phyloP scores from a whole-genome alignment of 2,113 vertebrate species.

The Urocynchramus pylzowi region DNA sequence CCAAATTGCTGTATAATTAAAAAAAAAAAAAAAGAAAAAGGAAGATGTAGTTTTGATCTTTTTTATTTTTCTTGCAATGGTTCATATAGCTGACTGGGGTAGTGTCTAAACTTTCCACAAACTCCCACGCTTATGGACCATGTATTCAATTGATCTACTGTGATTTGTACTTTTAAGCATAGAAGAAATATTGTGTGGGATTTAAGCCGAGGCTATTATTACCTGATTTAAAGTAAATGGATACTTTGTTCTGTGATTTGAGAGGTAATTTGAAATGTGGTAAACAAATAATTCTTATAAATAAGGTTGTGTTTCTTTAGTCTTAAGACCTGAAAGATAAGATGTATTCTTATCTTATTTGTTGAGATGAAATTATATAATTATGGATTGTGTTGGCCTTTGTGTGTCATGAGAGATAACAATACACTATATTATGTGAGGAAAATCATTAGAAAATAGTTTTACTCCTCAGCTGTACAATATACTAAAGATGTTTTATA shows the following conservation, averaged over 20 bases:
- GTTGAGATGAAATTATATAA: background rate
- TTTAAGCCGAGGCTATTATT: background rate
- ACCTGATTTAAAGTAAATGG: background rate
- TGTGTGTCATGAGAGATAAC: background rate
- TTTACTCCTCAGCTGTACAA: background rate
- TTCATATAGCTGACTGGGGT: background rate
- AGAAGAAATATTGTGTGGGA: background rate
- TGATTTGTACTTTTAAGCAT: background rate
- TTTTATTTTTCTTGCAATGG: background rate
- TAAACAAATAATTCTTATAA: background rate
- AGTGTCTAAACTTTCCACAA: background rate
- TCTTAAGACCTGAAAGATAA: background rate
- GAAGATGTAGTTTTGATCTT: background rate
- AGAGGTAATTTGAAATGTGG: background rate
- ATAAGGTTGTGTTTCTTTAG: background rate
- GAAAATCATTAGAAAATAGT: background rate
- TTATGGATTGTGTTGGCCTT: background rate
- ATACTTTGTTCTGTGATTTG: background rate
- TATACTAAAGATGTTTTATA: background rate
- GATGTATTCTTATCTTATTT: background rate
- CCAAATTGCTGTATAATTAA: background rate
- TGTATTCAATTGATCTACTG: background rate
- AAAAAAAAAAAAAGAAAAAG: background rate
- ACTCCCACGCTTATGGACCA: background rate
- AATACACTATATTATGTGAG: background rate